phyloP scores from a whole-genome alignment of 2,113 vertebrate species.

The Chloebia gouldiae region DNA sequence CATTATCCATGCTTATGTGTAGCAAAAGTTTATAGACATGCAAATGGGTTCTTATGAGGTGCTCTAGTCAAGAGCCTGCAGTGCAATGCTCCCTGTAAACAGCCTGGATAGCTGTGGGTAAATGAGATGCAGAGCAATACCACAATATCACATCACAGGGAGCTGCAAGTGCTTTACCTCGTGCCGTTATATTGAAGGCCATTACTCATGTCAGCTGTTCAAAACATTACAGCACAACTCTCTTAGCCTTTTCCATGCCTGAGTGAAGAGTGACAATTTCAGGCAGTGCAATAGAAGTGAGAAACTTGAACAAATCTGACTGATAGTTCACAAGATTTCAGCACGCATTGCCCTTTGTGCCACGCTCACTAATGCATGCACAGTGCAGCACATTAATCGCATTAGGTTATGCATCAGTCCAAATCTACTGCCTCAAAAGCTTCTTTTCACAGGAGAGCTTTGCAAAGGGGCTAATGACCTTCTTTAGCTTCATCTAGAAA shows the following conservation, averaged over 20 bases:
- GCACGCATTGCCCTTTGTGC: not conserved
- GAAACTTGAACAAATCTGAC: conserved; percentile 21
- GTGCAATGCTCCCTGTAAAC: not conserved
- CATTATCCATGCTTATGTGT: not conserved
- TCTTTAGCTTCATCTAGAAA: not conserved
- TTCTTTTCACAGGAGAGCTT: not conserved
- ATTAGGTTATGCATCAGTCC: not conserved
- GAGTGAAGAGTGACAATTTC: not conserved
- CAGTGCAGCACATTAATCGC: not conserved
- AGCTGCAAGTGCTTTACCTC: not conserved
- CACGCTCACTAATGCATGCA: not conserved
- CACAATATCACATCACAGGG: not conserved
- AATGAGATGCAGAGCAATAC: not conserved
- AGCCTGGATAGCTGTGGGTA: not conserved
- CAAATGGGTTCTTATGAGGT: not conserved
- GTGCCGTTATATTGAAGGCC: not conserved
- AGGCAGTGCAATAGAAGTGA: not conserved
- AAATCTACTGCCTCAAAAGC: not conserved
- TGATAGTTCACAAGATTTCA: not conserved
- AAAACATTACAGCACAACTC: not conserved
- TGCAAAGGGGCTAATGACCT: not conserved
- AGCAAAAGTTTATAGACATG: not conserved
- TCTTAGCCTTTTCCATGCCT: not conserved
- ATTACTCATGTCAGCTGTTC: not conserved
- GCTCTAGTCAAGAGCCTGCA: not conserved